These are phyloP conservation scores for Exaiptasia diaphana DNA, from an alignment of 64 coral and sea anemone species.

Conservation along the genomic window DNA sequence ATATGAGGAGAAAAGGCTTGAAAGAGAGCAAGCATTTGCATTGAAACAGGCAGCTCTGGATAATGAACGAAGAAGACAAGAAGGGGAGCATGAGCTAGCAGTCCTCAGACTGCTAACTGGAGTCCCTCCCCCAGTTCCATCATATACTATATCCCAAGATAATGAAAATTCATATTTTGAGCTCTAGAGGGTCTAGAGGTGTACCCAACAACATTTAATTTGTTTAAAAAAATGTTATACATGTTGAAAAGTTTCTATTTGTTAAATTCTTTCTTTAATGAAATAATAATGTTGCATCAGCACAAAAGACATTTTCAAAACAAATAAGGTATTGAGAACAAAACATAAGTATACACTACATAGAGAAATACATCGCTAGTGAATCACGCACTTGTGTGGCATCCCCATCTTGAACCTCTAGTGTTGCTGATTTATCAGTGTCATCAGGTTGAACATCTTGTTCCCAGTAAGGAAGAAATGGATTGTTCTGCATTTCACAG, in stretches of 20 bases:
- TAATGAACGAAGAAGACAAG: background rate
- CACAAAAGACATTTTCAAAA: background rate
- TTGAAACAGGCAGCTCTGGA: background rate
- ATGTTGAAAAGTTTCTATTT: background rate
- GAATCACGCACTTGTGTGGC: conserved; percentile 1
- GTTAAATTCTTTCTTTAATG: background rate
- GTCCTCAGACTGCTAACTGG: background rate
- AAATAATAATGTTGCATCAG: background rate
- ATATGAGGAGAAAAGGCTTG: background rate
- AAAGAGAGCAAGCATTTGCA: background rate
- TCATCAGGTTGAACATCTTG: background rate
- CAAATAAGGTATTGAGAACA: background rate
- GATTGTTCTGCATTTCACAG: conserved; percentile 26
- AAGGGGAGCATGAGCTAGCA: background rate
- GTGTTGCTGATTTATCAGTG: background rate
- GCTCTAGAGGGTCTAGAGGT: too few relatives aligned
- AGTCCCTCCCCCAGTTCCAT: background rate
- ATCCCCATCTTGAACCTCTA: background rate
- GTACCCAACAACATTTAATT: background rate
- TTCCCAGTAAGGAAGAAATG: conserved; percentile 16
- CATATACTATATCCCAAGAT: background rate
- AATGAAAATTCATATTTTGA: background rate
- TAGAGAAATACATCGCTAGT: conserved; percentile 15
- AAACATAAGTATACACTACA: background rate
- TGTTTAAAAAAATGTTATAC: background rate